These are phyloP conservation scores for Trisateles emortualis DNA, from an alignment of 2,888 invertebrate genomes.

Conservation along the genomic window DNA sequence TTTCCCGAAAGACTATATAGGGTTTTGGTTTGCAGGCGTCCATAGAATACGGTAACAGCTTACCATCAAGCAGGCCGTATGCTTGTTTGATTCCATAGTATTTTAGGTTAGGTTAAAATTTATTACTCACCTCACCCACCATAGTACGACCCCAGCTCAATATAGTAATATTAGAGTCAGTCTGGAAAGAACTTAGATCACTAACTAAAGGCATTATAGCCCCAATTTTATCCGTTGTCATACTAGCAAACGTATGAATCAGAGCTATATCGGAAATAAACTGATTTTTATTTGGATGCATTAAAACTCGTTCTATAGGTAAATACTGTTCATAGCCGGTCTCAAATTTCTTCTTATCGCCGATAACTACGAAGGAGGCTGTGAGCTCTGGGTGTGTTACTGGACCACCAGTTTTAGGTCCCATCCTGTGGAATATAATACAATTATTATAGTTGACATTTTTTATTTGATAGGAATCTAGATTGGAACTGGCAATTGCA, in stretches of 20 bases:
- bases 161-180: conserved; percentile 63
- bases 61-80: too few relatives aligned
- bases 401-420: background rate
- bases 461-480: too few relatives aligned
- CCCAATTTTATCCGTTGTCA: conserved; percentile 69
- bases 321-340: conserved; percentile 71
- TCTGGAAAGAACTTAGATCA: conserved; percentile 50
- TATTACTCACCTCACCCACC: conserved; percentile 29
- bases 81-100: too few relatives aligned
- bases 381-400: conserved; percentile 59
- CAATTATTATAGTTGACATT: too few relatives aligned
- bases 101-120: too few relatives aligned
- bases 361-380: conserved; percentile 69
- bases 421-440: background rate
- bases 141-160: conserved; percentile 63
- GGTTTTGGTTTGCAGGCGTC: too few relatives aligned
- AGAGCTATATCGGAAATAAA: conserved; percentile 68
- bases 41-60: too few relatives aligned
- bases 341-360: conserved; percentile 68
- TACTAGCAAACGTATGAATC: conserved; percentile 67
- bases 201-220: conserved; percentile 56
- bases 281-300: conserved; percentile 59
- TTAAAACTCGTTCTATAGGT: conserved; percentile 67
- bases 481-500: too few relatives aligned
- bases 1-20: too few relatives aligned